Conservation (phyloP, 1,140 invertebrate genomes). For the Lethrus apterus region DNA sequence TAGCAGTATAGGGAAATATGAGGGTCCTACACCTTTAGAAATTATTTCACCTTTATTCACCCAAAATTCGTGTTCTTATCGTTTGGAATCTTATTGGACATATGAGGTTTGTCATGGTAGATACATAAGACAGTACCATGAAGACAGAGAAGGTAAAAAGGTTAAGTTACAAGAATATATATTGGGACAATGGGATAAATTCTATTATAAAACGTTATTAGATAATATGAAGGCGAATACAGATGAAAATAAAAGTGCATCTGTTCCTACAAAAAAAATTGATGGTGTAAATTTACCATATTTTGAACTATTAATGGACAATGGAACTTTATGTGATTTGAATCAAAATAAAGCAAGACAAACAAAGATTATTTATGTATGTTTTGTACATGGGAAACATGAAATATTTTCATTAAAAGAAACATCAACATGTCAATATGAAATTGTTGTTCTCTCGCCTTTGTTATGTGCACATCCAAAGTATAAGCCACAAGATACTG, state of each 20-base stretch:
- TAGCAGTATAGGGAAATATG: conserved; percentile 50
- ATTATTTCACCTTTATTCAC: conserved; percentile 68
- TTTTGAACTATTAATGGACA: conserved; percentile 69
- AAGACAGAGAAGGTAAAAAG: conserved; percentile 83
- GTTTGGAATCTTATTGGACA: conserved; percentile 92
- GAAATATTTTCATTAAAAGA: conserved; percentile 92
- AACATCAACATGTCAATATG: conserved; percentile 89
- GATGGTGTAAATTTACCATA: conserved; percentile 81
- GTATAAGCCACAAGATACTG: conserved; percentile 76
- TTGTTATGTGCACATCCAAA: conserved; percentile 81
- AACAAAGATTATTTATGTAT: conserved; percentile 77
- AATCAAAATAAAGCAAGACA: conserved; percentile 71
- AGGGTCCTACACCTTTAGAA: conserved; percentile 66
- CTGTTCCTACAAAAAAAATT: conserved; percentile 63
- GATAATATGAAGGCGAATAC: conserved; percentile 47
- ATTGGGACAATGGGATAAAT: conserved; percentile 64
- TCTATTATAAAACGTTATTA: conserved; percentile 43
- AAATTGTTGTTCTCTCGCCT: conserved; percentile 79
- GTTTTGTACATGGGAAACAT: conserved; percentile 77
- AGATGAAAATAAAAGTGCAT: conserved; percentile 45
- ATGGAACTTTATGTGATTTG: conserved; percentile 87
- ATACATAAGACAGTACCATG: conserved; percentile 89
- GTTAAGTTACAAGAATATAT: conserved; percentile 74
- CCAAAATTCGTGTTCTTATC: conserved; percentile 70
- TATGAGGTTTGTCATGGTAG: conserved; percentile 94